Conservation (phyloP, 2,113 vertebrate genomes). For the Ondatra zibethicus region DNA sequence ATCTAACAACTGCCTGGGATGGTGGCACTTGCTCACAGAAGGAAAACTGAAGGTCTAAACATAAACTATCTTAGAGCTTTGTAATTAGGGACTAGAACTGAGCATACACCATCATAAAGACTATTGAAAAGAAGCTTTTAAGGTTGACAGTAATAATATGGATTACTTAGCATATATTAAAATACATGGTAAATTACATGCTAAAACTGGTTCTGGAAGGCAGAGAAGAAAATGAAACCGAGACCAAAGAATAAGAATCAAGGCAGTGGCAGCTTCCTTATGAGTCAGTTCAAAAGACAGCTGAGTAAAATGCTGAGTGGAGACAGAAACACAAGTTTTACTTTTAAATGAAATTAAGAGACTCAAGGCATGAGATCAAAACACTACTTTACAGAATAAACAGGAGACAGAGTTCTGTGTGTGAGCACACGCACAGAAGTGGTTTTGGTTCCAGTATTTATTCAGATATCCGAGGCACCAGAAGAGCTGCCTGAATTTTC, state of each 20-base stretch:
- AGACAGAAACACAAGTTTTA: neutral
- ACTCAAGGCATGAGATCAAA: slow-evolving; percentile 28
- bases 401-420: neutral
- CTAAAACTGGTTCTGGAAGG: neutral
- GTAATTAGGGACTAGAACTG: neutral
- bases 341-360: slow-evolving; percentile 30
- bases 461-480: neutral
- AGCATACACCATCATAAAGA: neutral
- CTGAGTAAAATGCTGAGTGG: neutral
- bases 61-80: slow-evolving; percentile 9
- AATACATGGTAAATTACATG: neutral
- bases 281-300: neutral
- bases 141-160: neutral
- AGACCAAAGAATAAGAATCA: neutral
- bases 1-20: slow-evolving; percentile 1
- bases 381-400: slow-evolving; percentile 5
- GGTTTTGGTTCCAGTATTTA: neutral
- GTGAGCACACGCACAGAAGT: neutral
- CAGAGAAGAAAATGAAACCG: neutral
- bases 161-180: slow-evolving; percentile 34
- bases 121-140: slow-evolving; percentile 53
- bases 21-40: neutral
- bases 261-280: neutral
- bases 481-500: neutral
- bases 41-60: neutral